These are phyloP conservation scores for Cebus imitator DNA, from an alignment of 2,113 vertebrate genomes.

Conservation along the genomic window DNA sequence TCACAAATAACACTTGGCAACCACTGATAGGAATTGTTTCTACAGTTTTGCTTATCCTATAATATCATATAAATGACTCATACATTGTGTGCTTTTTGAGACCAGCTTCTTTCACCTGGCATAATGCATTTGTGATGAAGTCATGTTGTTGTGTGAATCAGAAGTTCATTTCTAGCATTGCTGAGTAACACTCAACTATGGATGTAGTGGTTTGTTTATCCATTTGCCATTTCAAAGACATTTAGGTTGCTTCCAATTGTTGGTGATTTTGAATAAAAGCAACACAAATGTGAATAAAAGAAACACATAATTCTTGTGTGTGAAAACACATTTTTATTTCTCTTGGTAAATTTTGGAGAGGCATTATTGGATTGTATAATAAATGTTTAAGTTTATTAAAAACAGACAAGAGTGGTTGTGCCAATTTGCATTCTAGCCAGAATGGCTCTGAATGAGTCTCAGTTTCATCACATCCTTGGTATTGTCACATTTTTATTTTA, in stretches of 20 bases:
- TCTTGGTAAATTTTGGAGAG: not conserved
- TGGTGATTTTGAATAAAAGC: not conserved
- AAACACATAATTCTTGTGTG: not conserved
- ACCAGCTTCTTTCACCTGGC: not conserved
- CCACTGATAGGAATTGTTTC: not conserved
- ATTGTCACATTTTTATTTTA: not conserved
- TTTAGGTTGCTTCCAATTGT: not conserved
- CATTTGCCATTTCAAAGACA: not conserved
- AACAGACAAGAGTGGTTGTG: not conserved
- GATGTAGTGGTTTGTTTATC: not conserved
- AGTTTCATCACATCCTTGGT: not conserved
- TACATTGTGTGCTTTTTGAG: not conserved
- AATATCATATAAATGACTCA: not conserved
- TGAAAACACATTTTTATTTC: not conserved
- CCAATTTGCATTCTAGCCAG: not conserved
- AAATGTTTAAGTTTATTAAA: not conserved
- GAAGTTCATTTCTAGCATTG: not conserved
- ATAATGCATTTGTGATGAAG: not conserved
- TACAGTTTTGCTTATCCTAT: not conserved
- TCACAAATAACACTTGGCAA: not conserved
- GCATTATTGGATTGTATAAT: not conserved
- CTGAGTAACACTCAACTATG: not conserved
- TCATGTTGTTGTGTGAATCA: not conserved
- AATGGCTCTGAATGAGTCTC: not conserved
- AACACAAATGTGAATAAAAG: not conserved